Evolutionary conservation across 2,797 vertebrate species (phyloP).

Genomic region (Podargus strigoides): DNA sequence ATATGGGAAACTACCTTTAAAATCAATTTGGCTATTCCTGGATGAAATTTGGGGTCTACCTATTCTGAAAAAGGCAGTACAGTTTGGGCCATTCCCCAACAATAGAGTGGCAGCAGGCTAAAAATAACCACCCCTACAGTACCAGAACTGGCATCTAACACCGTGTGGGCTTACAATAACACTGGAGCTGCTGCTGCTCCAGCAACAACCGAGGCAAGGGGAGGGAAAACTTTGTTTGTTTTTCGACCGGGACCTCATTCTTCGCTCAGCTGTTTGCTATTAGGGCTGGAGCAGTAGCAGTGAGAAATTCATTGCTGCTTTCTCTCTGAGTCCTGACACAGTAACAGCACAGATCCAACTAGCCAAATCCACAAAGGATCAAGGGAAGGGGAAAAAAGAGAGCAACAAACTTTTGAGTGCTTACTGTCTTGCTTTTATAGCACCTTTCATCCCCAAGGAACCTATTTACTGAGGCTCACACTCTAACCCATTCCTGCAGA

Average conservation of each 20-base stretch:
- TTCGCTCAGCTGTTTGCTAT: constrained; percentile 68
- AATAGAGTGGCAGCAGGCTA: constrained; percentile 15
- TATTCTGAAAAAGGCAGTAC: constrained; percentile 6
- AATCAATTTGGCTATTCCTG: not conserved
- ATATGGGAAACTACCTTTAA: not conserved
- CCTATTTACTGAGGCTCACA: not conserved
- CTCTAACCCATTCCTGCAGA: not conserved
- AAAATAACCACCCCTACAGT: not conserved
- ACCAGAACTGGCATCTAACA: constrained; percentile 1
- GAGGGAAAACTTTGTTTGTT: constrained; percentile 19
- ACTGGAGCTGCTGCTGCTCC: constrained; percentile 32
- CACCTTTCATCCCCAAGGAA: constrained; percentile 4
- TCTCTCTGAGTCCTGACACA: constrained; percentile 29
- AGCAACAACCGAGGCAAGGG: not conserved
- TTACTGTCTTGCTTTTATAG: not conserved
- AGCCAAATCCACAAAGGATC: constrained; percentile 49
- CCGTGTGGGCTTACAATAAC: constrained; percentile 38
- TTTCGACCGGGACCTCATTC: constrained; percentile 32
- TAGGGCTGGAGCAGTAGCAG: constrained; percentile 69
- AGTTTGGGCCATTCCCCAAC: not conserved
- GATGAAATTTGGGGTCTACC: not conserved
- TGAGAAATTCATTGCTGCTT: constrained; percentile 49
- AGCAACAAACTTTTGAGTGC: not conserved
- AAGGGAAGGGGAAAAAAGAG: constrained; percentile 40
- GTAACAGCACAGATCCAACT: not conserved